These are phyloP conservation scores for Planiliza haematocheilus DNA, from an alignment of 2,113 vertebrate genomes.

Conservation along the genomic window DNA sequence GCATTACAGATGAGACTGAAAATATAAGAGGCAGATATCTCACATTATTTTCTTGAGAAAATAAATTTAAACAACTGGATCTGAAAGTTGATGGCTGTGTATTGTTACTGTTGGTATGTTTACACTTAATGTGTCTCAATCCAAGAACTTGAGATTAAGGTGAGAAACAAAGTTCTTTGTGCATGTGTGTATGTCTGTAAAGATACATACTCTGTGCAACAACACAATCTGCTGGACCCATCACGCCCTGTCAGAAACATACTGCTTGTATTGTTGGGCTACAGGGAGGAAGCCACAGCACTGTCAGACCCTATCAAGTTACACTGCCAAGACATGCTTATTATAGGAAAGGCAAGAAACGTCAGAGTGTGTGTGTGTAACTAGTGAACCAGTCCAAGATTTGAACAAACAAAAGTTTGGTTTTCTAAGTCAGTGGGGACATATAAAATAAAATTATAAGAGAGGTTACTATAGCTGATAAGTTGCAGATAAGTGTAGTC, in stretches of 20 bases:
- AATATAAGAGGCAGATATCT: background rate
- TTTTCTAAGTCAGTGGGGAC: conserved; percentile 41
- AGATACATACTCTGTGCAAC: conserved; percentile 30
- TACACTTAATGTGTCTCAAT: conserved; percentile 18
- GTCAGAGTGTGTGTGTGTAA: conserved; percentile 49
- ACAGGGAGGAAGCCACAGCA: conserved; percentile 56
- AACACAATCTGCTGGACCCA: conserved; percentile 63
- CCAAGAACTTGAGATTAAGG: conserved; percentile 15
- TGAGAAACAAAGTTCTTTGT: conserved; percentile 56
- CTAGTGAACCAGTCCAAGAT: conserved; percentile 42
- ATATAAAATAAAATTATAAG: conserved; percentile 54
- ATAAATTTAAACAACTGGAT: background rate
- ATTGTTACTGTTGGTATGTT: conserved; percentile 21
- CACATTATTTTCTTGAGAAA: background rate
- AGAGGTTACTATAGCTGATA: conserved; percentile 26
- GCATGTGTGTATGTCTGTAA: conserved; percentile 22
- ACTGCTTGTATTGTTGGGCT: conserved; percentile 60
- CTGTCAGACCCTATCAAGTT: conserved; percentile 62
- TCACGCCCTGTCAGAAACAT: conserved; percentile 58
- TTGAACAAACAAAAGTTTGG: conserved; percentile 27
- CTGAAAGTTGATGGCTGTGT: background rate
- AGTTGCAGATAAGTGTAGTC: conserved; percentile 17
- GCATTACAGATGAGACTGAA: too few species aligned
- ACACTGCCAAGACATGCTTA: conserved; percentile 53
- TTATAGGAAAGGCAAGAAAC: conserved; percentile 49